These are phyloP conservation scores for Acropora yongei DNA, from an alignment of 64 coral and sea anemone genomes.

Conservation along the genomic window DNA sequence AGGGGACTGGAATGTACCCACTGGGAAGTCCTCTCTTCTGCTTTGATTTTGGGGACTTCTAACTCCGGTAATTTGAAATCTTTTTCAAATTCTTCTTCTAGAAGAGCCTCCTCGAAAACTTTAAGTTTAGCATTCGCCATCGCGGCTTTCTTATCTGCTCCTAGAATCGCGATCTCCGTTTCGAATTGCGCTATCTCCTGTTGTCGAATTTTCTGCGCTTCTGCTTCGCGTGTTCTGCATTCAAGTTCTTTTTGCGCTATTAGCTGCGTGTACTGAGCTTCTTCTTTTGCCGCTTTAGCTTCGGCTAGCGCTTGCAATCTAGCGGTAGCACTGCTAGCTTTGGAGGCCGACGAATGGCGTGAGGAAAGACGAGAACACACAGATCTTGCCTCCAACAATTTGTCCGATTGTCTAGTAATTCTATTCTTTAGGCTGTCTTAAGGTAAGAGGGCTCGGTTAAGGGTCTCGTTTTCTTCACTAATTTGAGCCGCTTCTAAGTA, in stretches of 20 bases:
- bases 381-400: slow-evolving; percentile 8
- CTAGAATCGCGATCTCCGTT: not conserved
- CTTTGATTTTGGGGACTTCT: slow-evolving; percentile 12
- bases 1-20: not conserved
- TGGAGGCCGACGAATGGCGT: slow-evolving; percentile 13
- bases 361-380: slow-evolving; percentile 11
- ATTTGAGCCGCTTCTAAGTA: slow-evolving; percentile 33
- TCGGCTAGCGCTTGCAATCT: slow-evolving; percentile 21
- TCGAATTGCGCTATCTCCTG: slow-evolving; percentile 1
- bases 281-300: slow-evolving; percentile 7
- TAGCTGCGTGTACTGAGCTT: slow-evolving; percentile 14
- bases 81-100: too few species aligned
- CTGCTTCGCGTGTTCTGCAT: not conserved
- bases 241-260: slow-evolving; percentile 15
- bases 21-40: not conserved
- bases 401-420: not conserved
- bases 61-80: slow-evolving; percentile 25
- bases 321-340: not conserved
- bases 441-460: slow-evolving; percentile 16
- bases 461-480: slow-evolving; percentile 13
- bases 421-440: slow-evolving; percentile 55
- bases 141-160: not conserved
- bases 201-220: slow-evolving; percentile 15
- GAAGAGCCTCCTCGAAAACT: too few species aligned
- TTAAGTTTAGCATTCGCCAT: slow-evolving; percentile 24